A percentile compares a stretch with the other conserved stretches of the same genome.
These are phyloP conservation scores for Lagorchestes hirsutus DNA, from an alignment of 2,797 vertebrate genomes.

Conservation along the genomic window DNA sequence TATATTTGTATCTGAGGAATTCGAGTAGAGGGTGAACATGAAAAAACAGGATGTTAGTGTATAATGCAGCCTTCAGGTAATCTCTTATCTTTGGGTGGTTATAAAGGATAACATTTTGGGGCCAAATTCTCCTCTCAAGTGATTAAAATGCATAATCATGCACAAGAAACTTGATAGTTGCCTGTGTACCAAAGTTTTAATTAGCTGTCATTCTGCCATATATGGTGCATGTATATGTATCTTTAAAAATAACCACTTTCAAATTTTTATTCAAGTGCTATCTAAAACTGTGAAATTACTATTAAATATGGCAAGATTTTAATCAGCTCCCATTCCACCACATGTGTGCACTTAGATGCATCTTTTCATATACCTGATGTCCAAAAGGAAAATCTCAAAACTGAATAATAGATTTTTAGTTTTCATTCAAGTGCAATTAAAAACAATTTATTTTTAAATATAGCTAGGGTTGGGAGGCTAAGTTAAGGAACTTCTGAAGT, in stretches of 20 bases:
- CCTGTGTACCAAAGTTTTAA: neutral
- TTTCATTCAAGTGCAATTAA: neutral
- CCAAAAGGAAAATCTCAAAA: constrained; percentile 20
- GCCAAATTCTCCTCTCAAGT: constrained; percentile 3
- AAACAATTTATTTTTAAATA: neutral
- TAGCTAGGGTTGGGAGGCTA: neutral
- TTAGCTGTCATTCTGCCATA: neutral
- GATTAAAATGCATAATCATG: neutral
- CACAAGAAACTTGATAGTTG: neutral
- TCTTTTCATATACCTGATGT: neutral
- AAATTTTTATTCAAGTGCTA: neutral
- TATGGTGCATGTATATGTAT: neutral
- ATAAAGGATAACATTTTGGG: neutral
- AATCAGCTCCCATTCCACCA: neutral
- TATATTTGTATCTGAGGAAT: constrained; percentile 51
- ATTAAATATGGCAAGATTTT: neutral
- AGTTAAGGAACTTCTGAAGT: neutral
- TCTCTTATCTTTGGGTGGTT: constrained; percentile 36
- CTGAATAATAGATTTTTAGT: neutral
- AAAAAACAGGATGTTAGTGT: constrained; percentile 58
- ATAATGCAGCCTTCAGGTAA: neutral
- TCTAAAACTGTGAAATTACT: neutral
- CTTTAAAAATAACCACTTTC: neutral
- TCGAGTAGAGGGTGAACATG: constrained; percentile 61
- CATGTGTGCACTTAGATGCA: neutral